Evolutionary conservation across 2,113 vertebrate genomes (phyloP), one percentile per base, ranked within the genome.

Genomic region (Mesitornis unicolor): DNA sequence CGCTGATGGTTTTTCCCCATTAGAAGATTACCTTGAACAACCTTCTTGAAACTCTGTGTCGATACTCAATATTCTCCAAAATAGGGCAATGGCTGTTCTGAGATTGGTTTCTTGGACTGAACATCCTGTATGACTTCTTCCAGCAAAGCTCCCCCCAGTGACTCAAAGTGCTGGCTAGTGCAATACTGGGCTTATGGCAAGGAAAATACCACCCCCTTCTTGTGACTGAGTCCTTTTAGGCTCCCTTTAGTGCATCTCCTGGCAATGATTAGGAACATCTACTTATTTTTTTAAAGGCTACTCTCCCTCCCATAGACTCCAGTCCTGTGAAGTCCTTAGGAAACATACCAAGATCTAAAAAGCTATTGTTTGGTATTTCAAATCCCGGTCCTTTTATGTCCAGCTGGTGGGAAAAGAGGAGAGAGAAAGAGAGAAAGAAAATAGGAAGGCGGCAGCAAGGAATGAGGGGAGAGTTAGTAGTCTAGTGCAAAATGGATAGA

Each of bases 191-290:
- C 64, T 93, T 47, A 79, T 79, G 87, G 92, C 85, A 95, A 96
- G 95, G 75, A 93, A 96, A 94, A 95, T 73, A 84, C 69, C 83
- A 95, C 90, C 93, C 90, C 96, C 88, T 90, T 91, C 84, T 82
- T 91, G 76, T 65, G 89, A 95, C 64, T 80, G 79, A 87, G 68
- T 54, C 76, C 83, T 96, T 79, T 78, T 75, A 94, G 95, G 76
- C 93, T 96, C 95, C 95, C 93, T 80, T 96, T 96, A 97, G 88
- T 89, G 96, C 96, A 96, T 96, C 95, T 96, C 92, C 96, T 96
- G 96, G 96, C 96, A 96, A 97, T 96, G 93, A 95, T 97, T 97
- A 97, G 86, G 80, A 96, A 64, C 93, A 93, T 94, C 92, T 89
- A 92, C 83, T 96, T 51, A 54, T 87, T 95, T 94, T 96, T 96